Conservation (phyloP, 1,140 invertebrate genomes). For the Drosophila santomea region DNA sequence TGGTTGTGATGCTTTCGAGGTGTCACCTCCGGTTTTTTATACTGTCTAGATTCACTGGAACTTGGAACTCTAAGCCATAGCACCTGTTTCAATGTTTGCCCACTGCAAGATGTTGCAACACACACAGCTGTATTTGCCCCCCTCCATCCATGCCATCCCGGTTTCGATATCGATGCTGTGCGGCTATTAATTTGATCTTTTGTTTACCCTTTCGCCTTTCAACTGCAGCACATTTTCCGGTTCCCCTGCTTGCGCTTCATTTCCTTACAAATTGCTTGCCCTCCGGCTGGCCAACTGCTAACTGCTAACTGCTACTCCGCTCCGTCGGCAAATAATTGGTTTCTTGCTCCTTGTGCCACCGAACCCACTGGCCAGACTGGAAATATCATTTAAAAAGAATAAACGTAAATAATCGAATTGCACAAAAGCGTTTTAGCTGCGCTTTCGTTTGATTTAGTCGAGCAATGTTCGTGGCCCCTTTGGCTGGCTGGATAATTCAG, state of each 20-base stretch:
- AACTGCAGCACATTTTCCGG: constrained; percentile 45
- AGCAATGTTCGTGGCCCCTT: constrained; percentile 14
- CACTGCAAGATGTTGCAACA: constrained; percentile 43
- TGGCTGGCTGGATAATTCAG: constrained; percentile 29
- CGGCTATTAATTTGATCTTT: constrained; percentile 80
- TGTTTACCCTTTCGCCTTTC: constrained; percentile 59
- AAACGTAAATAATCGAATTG: constrained; percentile 79
- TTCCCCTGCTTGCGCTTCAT: constrained; percentile 32
- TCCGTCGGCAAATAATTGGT: constrained; percentile 65
- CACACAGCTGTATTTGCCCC: constrained; percentile 62
- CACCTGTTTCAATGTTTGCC: constrained; percentile 73
- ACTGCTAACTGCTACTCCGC: constrained; percentile 3
- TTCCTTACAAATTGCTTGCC: constrained; percentile 58
- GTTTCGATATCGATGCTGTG: constrained; percentile 27
- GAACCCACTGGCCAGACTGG: constrained; percentile 21
- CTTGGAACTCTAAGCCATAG: neutral
- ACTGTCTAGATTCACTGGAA: constrained; percentile 3
- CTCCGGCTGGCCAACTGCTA: constrained; percentile 26
- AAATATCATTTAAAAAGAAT: constrained; percentile 78
- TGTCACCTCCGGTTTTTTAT: constrained; percentile 48
- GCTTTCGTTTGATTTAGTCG: constrained; percentile 60
- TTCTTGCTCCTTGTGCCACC: constrained; percentile 31
- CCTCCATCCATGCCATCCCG: neutral
- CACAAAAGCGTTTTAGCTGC: constrained; percentile 69
- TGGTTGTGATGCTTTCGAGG: constrained; percentile 64